Evolutionary conservation across 2,113 vertebrate species (phyloP).

Genomic region (human): DNA sequence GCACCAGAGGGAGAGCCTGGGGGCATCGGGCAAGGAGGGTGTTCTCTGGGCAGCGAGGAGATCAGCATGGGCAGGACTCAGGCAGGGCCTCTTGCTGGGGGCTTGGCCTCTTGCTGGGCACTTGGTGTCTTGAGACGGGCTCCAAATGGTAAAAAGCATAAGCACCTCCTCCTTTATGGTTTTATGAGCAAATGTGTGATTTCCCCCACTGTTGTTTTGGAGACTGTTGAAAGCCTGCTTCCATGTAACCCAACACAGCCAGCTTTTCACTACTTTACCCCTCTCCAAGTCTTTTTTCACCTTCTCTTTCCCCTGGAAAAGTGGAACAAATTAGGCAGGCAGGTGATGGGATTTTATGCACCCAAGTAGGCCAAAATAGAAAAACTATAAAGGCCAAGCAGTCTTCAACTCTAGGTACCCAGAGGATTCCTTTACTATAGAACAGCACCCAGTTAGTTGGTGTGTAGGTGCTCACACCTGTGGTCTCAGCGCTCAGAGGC

Average conservation of each 20-base stretch:
- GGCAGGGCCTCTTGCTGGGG: neutral
- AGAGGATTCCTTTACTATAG: neutral
- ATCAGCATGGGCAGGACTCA: neutral
- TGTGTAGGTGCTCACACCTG: neutral
- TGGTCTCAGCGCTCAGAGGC: neutral
- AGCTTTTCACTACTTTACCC: neutral
- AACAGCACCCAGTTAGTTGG: neutral
- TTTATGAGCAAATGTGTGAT: neutral
- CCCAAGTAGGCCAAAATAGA: neutral
- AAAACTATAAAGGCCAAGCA: neutral
- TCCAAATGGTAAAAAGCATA: neutral
- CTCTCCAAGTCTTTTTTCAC: neutral
- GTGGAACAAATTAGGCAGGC: neutral
- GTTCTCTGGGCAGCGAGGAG: neutral
- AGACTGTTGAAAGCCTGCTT: neutral
- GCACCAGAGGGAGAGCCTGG: neutral
- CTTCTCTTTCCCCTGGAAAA: neutral
- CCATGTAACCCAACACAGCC: neutral
- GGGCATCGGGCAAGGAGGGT: neutral
- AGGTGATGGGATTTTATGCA: neutral
- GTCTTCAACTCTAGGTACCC: too few relatives aligned
- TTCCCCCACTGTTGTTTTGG: neutral
- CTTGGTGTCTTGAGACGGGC: too few relatives aligned
- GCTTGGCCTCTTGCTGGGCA: too few relatives aligned
- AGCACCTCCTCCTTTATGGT: neutral